Evolutionary conservation across 2,888 invertebrate species (phyloP).

Genomic region (Didymodactylos carnosus): DNA sequence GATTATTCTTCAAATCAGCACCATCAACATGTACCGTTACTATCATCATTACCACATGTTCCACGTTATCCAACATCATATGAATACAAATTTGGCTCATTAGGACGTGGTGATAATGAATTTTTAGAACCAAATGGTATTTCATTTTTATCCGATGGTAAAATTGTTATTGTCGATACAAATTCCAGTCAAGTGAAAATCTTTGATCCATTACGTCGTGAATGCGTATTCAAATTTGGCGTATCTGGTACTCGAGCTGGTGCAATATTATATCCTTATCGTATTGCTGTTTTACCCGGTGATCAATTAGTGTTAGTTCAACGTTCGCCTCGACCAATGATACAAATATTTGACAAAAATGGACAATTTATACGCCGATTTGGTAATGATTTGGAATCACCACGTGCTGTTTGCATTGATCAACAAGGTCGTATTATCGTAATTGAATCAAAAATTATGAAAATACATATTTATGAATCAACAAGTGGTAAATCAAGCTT

Average conservation of each 20-base stretch:
- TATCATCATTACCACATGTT: no score
- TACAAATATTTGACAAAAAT: neutral
- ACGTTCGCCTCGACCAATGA: neutral
- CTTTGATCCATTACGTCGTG: neutral
- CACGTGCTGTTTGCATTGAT: neutral
- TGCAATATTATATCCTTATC: neutral
- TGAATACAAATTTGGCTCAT: neutral
- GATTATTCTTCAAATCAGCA: no score
- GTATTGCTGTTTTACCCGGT: neutral
- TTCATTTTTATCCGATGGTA: neutral
- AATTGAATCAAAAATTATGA: constrained; percentile 1
- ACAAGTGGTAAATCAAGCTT: no score
- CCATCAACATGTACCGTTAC: no score
- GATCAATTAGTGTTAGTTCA: neutral
- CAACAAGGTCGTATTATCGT: neutral
- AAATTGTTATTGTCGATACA: neutral
- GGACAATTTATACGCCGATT: neutral
- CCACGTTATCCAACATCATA: neutral
- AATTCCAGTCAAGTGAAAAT: neutral
- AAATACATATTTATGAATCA: neutral
- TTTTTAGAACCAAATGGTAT: neutral
- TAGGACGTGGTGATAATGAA: neutral
- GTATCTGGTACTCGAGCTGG: neutral
- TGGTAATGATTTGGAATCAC: neutral
- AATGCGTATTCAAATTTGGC: neutral